These are phyloP conservation scores for Berghia stephanieae DNA, from an alignment of 1,140 invertebrate species.

Conservation along the genomic window DNA sequence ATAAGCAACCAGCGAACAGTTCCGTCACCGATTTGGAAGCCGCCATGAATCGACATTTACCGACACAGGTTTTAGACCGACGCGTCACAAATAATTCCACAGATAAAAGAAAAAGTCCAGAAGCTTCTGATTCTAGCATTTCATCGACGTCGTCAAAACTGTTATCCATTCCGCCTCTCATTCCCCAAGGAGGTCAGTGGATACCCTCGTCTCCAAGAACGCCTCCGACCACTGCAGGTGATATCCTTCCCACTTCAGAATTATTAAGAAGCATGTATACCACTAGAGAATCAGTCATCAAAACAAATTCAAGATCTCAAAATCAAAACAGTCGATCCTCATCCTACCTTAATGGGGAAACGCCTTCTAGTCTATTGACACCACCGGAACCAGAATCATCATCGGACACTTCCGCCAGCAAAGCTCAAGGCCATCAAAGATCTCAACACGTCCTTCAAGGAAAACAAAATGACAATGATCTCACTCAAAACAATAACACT, in stretches of 20 bases:
- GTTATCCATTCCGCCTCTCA: slow-evolving; percentile 76
- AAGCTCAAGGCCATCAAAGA: too few species aligned
- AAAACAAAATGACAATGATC: too few species aligned
- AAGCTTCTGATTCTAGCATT: not conserved
- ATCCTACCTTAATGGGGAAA: slow-evolving; percentile 7
- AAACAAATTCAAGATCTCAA: slow-evolving; percentile 76
- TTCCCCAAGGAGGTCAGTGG: slow-evolving; percentile 94
- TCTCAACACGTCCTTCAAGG: too few species aligned
- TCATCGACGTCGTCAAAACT: slow-evolving; percentile 55
- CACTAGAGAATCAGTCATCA: slow-evolving; percentile 92
- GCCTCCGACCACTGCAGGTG: slow-evolving; percentile 59
- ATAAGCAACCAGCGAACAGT: slow-evolving; percentile 60
- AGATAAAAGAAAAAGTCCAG: not conserved
- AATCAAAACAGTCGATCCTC: too few species aligned
- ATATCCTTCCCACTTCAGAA: slow-evolving; percentile 80
- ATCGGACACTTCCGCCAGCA: too few species aligned
- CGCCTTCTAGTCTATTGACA: slow-evolving; percentile 25
- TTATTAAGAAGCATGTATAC: slow-evolving; percentile 89
- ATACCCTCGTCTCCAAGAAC: slow-evolving; percentile 67
- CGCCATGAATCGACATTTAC: slow-evolving; percentile 95
- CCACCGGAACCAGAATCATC: slow-evolving; percentile 23
- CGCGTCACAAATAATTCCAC: not conserved
- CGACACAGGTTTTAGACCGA: slow-evolving; percentile 54
- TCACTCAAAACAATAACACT: too few species aligned
- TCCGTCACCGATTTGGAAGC: slow-evolving; percentile 92